A percentile compares a stretch with the other conserved stretches of the same genome.
Evolutionary conservation across 2,113 vertebrate species (phyloP).

Genomic region (Camelus dromedarius): DNA sequence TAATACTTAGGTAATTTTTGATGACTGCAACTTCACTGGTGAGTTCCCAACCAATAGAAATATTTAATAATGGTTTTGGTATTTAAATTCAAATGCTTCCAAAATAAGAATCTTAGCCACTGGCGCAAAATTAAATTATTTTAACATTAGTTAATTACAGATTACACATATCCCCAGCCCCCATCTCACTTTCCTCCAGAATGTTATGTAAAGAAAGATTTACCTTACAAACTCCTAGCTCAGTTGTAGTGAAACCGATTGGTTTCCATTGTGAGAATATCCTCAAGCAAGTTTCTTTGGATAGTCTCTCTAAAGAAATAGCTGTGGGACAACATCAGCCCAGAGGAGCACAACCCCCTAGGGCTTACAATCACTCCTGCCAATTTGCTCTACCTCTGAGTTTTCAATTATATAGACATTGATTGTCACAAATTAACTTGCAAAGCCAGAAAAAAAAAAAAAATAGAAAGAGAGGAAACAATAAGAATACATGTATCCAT

Average conservation of each 20-base stretch:
- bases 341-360: not conserved
- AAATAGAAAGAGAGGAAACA: not conserved
- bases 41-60: not conserved
- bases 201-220: not conserved
- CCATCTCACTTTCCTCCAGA: not conserved
- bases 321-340: not conserved
- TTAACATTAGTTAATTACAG: constrained; percentile 39
- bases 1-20: not conserved
- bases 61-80: constrained; percentile 21
- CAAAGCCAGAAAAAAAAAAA: not conserved
- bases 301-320: not conserved
- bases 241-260: not conserved
- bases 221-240: not conserved
- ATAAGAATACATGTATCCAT: not conserved
- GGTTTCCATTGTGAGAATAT: not conserved
- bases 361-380: not conserved
- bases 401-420: not conserved
- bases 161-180: not conserved
- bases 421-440: not conserved
- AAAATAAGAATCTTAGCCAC: constrained; percentile 48
- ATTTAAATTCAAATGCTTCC: constrained; percentile 11
- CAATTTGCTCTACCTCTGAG: not conserved
- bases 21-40: not conserved
- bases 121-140: constrained; percentile 43
- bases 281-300: not conserved